These are phyloP conservation scores for Anarsia innoxiella DNA, from an alignment of 2,888 invertebrate species.

Conservation along the genomic window DNA sequence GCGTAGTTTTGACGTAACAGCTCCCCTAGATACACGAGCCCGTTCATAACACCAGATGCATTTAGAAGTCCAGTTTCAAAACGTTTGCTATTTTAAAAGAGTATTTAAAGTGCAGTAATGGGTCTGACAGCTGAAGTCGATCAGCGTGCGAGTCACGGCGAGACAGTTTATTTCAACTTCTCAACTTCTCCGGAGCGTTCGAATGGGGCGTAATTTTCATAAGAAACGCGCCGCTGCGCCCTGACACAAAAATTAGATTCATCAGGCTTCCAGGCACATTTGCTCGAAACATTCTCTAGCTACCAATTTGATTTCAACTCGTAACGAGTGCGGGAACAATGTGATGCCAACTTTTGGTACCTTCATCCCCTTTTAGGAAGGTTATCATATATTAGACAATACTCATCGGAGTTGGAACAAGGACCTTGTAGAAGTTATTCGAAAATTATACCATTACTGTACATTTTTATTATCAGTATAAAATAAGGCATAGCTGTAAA, in stretches of 20 bases:
- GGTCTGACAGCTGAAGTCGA: constrained; percentile 16
- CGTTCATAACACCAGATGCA: not conserved
- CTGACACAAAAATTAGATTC: constrained; percentile 66
- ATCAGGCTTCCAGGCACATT: constrained; percentile 56
- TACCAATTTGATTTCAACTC: constrained; percentile 56
- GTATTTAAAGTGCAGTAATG: constrained; percentile 5
- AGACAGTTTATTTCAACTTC: constrained; percentile 71
- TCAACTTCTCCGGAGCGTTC: constrained; percentile 61
- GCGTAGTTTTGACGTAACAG: constrained; percentile 8
- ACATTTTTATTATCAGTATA: constrained; percentile 41
- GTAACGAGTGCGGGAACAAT: constrained; percentile 57
- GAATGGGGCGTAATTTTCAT: constrained; percentile 71
- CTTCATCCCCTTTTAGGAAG: too few relatives aligned
- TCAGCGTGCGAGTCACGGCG: constrained; percentile 65
- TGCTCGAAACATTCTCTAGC: constrained; percentile 45
- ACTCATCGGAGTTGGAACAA: constrained; percentile 11
- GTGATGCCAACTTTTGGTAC: constrained; percentile 43
- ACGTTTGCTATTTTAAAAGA: constrained; percentile 17
- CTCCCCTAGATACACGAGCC: constrained; percentile 5
- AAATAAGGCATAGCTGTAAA: constrained; percentile 45
- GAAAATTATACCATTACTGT: constrained; percentile 40
- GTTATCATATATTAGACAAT: constrained; percentile 29
- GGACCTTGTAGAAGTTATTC: constrained; percentile 7
- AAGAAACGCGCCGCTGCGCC: constrained; percentile 55
- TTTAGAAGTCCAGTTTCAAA: constrained; percentile 5